Evolutionary conservation across 2,888 invertebrate genomes (phyloP).

Genomic region (Anthrax anthrax): DNA sequence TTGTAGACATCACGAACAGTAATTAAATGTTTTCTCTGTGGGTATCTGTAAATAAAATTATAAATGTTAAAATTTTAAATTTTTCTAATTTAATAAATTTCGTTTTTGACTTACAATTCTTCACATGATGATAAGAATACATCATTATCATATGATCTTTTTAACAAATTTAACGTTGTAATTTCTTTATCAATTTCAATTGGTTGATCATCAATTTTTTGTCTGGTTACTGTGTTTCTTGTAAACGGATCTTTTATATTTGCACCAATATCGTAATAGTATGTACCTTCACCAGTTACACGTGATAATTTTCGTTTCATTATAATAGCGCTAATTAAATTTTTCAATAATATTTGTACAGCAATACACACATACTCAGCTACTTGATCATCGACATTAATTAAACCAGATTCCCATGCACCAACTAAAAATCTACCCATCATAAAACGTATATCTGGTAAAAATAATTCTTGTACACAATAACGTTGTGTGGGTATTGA

Average conservation of each 20-base stretch:
- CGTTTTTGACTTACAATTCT: constrained; percentile 29
- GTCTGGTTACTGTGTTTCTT: constrained; percentile 51
- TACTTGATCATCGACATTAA: constrained; percentile 70
- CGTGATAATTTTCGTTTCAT: constrained; percentile 72
- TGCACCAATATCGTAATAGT: constrained; percentile 66
- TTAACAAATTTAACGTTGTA: constrained; percentile 49
- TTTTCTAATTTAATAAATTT: constrained; percentile 23
- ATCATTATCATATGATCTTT: constrained; percentile 59
- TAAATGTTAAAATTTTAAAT: constrained; percentile 17
- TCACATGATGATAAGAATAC: constrained; percentile 62
- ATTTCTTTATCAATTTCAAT: constrained; percentile 44
- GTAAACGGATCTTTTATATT: constrained; percentile 69
- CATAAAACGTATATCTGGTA: constrained; percentile 73
- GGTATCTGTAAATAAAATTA: constrained; percentile 14
- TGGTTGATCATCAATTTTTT: constrained; percentile 45
- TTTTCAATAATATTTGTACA: constrained; percentile 67
- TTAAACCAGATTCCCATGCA: constrained; percentile 79
- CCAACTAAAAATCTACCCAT: constrained; percentile 69
- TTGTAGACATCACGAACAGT: constrained; percentile 43
- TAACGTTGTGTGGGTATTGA: constrained; percentile 37
- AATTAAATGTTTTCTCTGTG: constrained; percentile 26
- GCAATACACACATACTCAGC: constrained; percentile 71
- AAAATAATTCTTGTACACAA: constrained; percentile 56
- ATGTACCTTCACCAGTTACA: constrained; percentile 49
- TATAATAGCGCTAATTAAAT: constrained; percentile 62